phyloP scores from a whole-genome alignment of 2,797 vertebrate genomes.

The Gymnothorax reevesii region DNA sequence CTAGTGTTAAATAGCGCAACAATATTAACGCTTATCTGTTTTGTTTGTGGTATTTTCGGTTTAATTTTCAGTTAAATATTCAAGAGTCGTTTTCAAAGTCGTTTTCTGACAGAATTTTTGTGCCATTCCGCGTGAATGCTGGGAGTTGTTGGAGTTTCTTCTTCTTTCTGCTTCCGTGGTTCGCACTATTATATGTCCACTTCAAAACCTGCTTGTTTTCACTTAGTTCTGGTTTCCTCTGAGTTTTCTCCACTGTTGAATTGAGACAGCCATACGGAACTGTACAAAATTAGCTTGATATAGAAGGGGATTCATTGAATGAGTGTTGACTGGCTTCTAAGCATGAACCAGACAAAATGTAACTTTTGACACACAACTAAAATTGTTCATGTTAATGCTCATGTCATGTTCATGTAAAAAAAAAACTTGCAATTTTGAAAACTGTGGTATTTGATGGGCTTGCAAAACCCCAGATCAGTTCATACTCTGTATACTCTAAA shows the following conservation, averaged over 20 bases:
- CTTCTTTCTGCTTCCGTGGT: no score
- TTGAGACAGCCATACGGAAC: not conserved
- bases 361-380: not conserved
- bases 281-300: not conserved
- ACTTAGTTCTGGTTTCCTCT: not conserved
- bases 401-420: no score
- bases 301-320: not conserved
- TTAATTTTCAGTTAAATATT: no score
- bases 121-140: no score
- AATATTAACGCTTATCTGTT: no score
- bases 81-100: no score
- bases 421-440: no score
- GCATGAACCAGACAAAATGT: not conserved
- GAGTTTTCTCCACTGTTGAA: not conserved
- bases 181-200: no score
- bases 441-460: not conserved
- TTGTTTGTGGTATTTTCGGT: no score
- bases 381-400: not conserved
- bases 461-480: conserved; percentile 1
- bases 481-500: not conserved
- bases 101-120: no score
- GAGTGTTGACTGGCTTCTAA: not conserved
- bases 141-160: no score
- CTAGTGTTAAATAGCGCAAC: no score
- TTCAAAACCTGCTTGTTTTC: not conserved